Evolutionary conservation across 2,113 vertebrate species (phyloP), one percentile per base, ranked within the genome.

Genomic region (Halcyon malimbica): DNA sequence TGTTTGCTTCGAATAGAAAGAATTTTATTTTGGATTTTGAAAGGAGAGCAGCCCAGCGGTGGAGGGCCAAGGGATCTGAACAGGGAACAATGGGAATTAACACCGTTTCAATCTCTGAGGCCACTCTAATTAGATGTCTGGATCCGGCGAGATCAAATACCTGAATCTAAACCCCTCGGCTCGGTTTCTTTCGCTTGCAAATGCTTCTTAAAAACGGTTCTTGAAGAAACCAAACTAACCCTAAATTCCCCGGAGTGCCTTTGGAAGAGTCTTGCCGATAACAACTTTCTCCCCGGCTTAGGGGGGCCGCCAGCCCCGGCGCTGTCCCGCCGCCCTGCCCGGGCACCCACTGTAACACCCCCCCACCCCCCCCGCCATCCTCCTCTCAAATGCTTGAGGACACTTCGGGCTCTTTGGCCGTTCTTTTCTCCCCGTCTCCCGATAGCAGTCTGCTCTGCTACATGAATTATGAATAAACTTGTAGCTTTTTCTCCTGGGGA

Each of bases 391-490:
- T 67, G 87, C 96, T 93, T 90, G 83, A n/a, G 74, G 81, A 86
- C 97, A 93, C 93, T 93, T 89, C 16, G 84, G 41, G 35, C 71
- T 76, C 70, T 13, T 37, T 13, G 42, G 54, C 26, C 24, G 31
- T 13, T 82, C 28, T 56, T 65, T 68, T 31, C 56, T 81, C 25
- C 33, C 35, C 21, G 25, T 59, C 76, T 71, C 96, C 87, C 73
- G 25, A 46, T 74, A 93, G 60, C 88, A 92, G 91, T 69, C 77
- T 75, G 89, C 74, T 85, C 95, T 37, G 65, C 59, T 48, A 26
- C 77, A 84, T 91, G 94, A 96, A 97, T 97, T 94, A 91, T 94
- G 91, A 90, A 93, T 95, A 83, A 83, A 73, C 90, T 89, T 95
- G 93, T 53, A 81, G 64, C 69, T 44, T 62, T 50, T 53, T 29